Base-by-base conservation (phyloP, 37 sponge, comb jelly and placozoan species). In the Crambe crambe region DNA sequence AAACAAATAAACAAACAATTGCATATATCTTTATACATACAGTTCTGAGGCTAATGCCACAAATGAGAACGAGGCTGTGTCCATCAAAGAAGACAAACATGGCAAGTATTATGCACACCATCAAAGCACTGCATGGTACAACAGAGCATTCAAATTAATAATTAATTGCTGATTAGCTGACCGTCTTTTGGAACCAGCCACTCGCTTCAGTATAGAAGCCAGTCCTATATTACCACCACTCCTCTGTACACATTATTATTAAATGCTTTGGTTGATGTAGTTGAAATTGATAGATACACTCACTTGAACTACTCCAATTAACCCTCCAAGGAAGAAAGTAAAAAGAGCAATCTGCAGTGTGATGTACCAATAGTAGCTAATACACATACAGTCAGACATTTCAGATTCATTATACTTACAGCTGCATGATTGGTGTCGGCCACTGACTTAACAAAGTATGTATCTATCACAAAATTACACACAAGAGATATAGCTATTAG, bases 241-340 rank as follows among this genome's bases (percentile, higher is more conserved):
- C 44, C 42, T 75, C 84, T 74, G 3, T 37, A 17, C 27, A 78
- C 25, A 65, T 9, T 12, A 8, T 27, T 26, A 37, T 3, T 57
- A 26, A 4, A 64, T 43, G 6, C 4, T 29, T n/a, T n/a, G n/a
- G n/a, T n/a, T n/a, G n/a, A n/a, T n/a, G n/a, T n/a, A n/a, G n/a
- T n/a, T n/a, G n/a, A 20, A 20, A 18, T 29, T 29, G 25, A 9
- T 18, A 62, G n/a, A n/a, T n/a, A n/a, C 12, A 30, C 72, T 58
- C n/a, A 83, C 83, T 34, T 83, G 83, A 1, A 85, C 78, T 37
- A 85, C 68, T 42, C 85, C 85, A 42, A 85, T 85, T 42, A 85
- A 5, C 5, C 85, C 85, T 20, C 85, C 85, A 59, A 85, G 72
- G 56, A 85, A 72, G 68, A 85, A 77, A 51, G 85, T 41, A 40